Conservation (phyloP, 1,140 invertebrate species). For the Drosophila biarmipes region DNA sequence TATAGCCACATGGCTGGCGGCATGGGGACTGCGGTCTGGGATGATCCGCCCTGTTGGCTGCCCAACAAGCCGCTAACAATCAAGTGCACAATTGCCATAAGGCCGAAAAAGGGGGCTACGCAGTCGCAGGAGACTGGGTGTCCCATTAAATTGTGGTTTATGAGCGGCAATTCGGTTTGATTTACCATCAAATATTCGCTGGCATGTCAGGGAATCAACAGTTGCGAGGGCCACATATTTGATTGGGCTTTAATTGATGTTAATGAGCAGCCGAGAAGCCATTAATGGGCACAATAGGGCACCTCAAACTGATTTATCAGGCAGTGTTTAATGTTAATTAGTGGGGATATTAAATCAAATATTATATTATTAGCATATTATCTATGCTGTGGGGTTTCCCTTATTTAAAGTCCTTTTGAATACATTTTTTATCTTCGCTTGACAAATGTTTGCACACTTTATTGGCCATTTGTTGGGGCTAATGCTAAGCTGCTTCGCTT, state of each 20-base stretch:
- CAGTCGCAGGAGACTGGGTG: constrained; percentile 18
- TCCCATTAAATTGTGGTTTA: constrained; percentile 53
- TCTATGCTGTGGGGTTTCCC: no score
- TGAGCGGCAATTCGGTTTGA: constrained; percentile 25
- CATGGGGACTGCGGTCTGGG: constrained; percentile 21
- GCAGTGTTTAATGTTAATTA: neutral
- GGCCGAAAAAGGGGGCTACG: constrained; percentile 9
- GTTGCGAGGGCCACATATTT: constrained; percentile 2
- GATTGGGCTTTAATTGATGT: constrained; percentile 13
- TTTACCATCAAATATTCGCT: constrained; percentile 14
- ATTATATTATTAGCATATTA: no score
- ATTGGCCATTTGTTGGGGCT: constrained; percentile 4
- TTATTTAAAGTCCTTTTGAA: no score
- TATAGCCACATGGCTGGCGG: constrained; percentile 62
- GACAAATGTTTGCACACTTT: neutral
- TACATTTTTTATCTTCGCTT: neutral
- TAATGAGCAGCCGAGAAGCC: neutral
- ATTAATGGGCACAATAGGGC: neutral
- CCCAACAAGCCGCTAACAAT: constrained; percentile 77
- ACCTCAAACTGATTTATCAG: neutral
- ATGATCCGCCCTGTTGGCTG: constrained; percentile 71
- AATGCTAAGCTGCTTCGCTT: constrained; percentile 1
- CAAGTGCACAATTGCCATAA: constrained; percentile 72
- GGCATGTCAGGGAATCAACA: constrained; percentile 9
- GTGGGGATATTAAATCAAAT: no score